phyloP scores from a whole-genome alignment of 2,113 vertebrate species.

The Morone saxatilis region DNA sequence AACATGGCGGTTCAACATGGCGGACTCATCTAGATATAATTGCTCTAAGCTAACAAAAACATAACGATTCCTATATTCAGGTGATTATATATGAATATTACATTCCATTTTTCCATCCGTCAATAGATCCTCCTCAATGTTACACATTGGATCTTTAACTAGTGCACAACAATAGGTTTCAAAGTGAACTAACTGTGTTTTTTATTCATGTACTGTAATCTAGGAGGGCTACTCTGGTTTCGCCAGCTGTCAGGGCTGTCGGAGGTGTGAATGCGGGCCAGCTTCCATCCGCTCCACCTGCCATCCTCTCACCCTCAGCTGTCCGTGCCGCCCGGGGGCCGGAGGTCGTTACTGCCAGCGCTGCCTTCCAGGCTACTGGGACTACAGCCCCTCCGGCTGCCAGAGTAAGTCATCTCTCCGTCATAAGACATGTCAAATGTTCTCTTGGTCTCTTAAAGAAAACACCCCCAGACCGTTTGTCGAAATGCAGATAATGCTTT shows the following conservation, averaged over 20 bases:
- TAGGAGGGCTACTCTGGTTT: conserved; percentile 87
- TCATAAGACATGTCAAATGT: conserved; percentile 19
- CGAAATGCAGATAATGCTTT: background rate
- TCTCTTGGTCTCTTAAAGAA: background rate
- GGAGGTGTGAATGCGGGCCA: conserved; percentile 84
- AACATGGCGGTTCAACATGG: too few species aligned
- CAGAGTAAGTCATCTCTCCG: conserved; percentile 80
- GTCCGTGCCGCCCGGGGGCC: conserved; percentile 84
- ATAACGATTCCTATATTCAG: too few species aligned
- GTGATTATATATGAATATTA: too few species aligned
- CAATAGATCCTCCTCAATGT: background rate
- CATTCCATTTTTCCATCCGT: too few species aligned
- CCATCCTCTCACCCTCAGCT: conserved; percentile 85
- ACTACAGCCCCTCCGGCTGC: conserved; percentile 85
- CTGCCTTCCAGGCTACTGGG: conserved; percentile 86
- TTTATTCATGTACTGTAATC: conserved; percentile 51
- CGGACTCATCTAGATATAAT: too few species aligned
- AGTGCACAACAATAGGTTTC: background rate
- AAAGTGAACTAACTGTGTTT: conserved; percentile 25
- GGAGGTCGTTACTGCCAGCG: conserved; percentile 86
- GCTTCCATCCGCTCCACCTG: conserved; percentile 84
- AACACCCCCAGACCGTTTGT: conserved; percentile 11
- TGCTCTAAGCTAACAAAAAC: too few species aligned
- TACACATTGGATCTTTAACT: background rate
- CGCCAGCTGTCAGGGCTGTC: conserved; percentile 86